These are phyloP conservation scores for Potorous gilbertii DNA, from an alignment of 2,797 vertebrate genomes.

Conservation along the genomic window DNA sequence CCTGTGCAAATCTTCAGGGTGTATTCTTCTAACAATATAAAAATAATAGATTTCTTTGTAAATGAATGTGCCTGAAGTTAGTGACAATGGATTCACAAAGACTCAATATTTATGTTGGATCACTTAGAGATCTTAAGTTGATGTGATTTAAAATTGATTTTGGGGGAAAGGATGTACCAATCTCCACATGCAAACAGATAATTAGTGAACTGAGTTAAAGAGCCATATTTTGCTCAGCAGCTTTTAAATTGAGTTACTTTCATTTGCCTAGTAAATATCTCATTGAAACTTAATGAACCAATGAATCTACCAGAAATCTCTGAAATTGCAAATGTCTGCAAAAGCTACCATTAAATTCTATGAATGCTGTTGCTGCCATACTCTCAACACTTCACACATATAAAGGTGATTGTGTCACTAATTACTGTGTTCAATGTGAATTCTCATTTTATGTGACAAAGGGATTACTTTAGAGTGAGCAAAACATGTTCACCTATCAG, in stretches of 20 bases:
- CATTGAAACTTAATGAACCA: constrained; percentile 83
- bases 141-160: constrained; percentile 51
- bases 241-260: constrained; percentile 80
- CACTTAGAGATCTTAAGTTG: constrained; percentile 56
- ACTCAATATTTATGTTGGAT: constrained; percentile 40
- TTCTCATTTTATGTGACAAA: not conserved
- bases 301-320: constrained; percentile 79
- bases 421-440: not conserved
- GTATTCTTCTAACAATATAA: not conserved
- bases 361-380: constrained; percentile 73
- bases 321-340: constrained; percentile 77
- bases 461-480: not conserved
- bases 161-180: constrained; percentile 42
- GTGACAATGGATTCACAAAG: constrained; percentile 41
- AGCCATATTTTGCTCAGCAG: constrained; percentile 77
- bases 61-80: constrained; percentile 31
- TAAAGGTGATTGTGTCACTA: constrained; percentile 11
- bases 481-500: not conserved
- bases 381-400: constrained; percentile 69
- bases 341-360: constrained; percentile 76
- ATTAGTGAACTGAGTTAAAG: constrained; percentile 75
- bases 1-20: not conserved
- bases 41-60: constrained; percentile 2
- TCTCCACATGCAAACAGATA: constrained; percentile 39
- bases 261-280: constrained; percentile 81